Evolutionary conservation across 2,113 vertebrate species (phyloP).

Genomic region (Ornithorhynchus anatinus): DNA sequence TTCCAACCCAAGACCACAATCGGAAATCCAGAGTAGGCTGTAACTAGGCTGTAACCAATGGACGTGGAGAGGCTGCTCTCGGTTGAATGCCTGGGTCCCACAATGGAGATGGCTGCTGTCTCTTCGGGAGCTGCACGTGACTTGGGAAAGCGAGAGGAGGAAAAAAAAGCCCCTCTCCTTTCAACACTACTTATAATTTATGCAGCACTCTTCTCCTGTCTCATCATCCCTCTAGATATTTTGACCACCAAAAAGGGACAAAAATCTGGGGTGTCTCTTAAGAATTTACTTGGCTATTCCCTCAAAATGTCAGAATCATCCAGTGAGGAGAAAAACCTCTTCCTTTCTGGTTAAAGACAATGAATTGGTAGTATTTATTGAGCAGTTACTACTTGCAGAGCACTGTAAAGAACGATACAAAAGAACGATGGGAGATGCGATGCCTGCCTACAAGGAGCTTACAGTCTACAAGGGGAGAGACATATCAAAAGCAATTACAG

Average conservation of each 20-base stretch:
- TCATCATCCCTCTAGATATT: background rate
- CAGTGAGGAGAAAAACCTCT: background rate
- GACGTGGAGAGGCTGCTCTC: background rate
- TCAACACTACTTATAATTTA: background rate
- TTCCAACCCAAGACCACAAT: background rate
- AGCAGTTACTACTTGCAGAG: no score
- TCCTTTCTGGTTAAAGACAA: no score
- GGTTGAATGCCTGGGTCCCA: background rate
- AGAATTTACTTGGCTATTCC: background rate
- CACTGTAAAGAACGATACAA: no score
- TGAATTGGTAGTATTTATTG: no score
- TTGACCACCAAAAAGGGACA: background rate
- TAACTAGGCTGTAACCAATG: background rate
- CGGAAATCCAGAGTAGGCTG: background rate
- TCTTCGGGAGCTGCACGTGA: background rate
- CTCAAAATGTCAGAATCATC: background rate
- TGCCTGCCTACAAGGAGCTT: no score
- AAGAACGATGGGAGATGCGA: no score
- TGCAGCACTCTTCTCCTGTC: background rate
- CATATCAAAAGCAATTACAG: no score
- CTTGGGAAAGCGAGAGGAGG: background rate
- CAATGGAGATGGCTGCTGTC: background rate
- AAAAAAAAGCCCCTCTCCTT: background rate
- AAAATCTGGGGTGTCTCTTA: background rate
- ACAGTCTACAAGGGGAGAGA: no score